Evolutionary conservation across 1,140 invertebrate species (phyloP).

Genomic region (Laodelphax striatellus): DNA sequence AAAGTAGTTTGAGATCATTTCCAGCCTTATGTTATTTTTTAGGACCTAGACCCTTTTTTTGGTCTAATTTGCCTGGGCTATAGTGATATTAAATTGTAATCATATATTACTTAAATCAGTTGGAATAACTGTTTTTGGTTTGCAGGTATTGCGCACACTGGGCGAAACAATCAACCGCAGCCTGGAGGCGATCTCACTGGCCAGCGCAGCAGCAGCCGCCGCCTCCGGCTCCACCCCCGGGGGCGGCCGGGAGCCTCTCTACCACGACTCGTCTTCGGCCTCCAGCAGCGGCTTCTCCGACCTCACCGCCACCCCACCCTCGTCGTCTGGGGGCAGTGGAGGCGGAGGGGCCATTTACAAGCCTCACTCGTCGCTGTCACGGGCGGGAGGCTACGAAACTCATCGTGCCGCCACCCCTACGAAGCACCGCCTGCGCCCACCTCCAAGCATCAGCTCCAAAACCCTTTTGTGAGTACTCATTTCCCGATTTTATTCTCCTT

Average conservation of each 20-base stretch:
- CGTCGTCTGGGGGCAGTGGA: neutral
- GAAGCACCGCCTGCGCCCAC: neutral
- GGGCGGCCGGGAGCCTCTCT: neutral
- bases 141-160: neutral
- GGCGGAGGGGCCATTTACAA: neutral
- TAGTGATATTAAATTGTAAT: no score
- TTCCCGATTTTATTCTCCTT: no score
- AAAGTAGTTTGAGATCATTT: no score
- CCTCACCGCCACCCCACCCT: neutral
- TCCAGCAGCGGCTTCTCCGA: neutral
- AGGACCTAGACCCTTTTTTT: no score
- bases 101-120: no score
- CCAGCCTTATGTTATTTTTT: no score
- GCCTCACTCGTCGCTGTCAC: neutral
- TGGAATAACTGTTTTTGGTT: no score
- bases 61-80: no score
- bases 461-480: neutral
- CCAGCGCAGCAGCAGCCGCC: neutral
- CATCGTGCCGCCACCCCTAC: neutral
- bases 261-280: neutral
- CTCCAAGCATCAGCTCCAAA: neutral
- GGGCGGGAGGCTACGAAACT: neutral
- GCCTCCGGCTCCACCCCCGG: no score
- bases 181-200: neutral
- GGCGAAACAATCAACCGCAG: neutral